These are phyloP conservation scores for Daktulosphaira vitifoliae DNA, from an alignment of 1,140 invertebrate genomes.

Conservation along the genomic window DNA sequence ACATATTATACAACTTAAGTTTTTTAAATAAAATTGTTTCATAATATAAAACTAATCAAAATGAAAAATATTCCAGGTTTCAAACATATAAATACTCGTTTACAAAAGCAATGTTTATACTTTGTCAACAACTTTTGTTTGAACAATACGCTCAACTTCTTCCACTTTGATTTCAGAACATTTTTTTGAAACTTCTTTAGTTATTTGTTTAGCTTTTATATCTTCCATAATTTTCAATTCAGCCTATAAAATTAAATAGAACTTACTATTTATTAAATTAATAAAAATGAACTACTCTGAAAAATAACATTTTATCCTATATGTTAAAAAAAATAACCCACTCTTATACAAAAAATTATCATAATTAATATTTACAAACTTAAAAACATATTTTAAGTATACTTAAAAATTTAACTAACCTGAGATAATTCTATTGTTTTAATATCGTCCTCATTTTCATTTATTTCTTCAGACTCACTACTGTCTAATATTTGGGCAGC, in stretches of 20 bases:
- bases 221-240: conserved; percentile 58
- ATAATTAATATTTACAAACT: not conserved
- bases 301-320: not conserved
- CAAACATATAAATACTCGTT: too few species aligned
- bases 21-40: too few species aligned
- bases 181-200: conserved; percentile 38
- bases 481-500: conserved; percentile 46
- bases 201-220: conserved; percentile 49
- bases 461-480: conserved; percentile 47
- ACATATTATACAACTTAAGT: too few species aligned
- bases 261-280: not conserved
- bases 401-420: conserved; percentile 39
- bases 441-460: conserved; percentile 45
- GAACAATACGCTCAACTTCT: not conserved
- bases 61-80: too few species aligned
- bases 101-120: too few species aligned
- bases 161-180: conserved; percentile 13
- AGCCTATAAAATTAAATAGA: conserved; percentile 50
- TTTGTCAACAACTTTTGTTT: conserved; percentile 38
- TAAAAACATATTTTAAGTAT: not conserved
- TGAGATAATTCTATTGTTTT: conserved; percentile 53
- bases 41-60: too few species aligned
- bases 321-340: not conserved
- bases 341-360: conserved; percentile 1
- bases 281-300: conserved; percentile 23